phyloP scores from a whole-genome alignment of 2,113 vertebrate genomes.

The Chaenocephalus aceratus region DNA sequence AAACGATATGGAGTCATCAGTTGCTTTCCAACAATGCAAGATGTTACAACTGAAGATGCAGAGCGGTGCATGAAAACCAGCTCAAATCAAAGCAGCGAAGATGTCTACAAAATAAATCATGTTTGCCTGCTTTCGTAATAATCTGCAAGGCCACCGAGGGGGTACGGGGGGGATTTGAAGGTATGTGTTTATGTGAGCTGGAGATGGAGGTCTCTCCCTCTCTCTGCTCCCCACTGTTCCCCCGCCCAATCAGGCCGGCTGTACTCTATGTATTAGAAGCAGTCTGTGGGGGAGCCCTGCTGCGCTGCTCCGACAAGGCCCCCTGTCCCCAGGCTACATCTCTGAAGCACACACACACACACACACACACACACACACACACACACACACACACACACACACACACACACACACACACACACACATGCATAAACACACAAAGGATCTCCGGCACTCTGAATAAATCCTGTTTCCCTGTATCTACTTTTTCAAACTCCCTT shows the following conservation, averaged over 20 bases:
- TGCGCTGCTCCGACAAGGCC: slow-evolving; percentile 75
- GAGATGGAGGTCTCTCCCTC: slow-evolving; percentile 33
- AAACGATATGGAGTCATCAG: too few species aligned
- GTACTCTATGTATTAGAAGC: slow-evolving; percentile 76
- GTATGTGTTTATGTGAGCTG: slow-evolving; percentile 53
- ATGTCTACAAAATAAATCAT: slow-evolving; percentile 24
- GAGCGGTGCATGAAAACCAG: slow-evolving; percentile 21
- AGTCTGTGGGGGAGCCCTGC: slow-evolving; percentile 74
- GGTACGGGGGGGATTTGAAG: slow-evolving; percentile 41
- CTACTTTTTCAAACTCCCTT: slow-evolving; percentile 27
- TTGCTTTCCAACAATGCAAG: neutral
- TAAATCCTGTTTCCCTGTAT: slow-evolving; percentile 48
- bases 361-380: slow-evolving; percentile 10
- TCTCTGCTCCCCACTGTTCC: slow-evolving; percentile 72
- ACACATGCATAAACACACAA: slow-evolving; percentile 28
- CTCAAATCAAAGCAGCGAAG: slow-evolving; percentile 48
- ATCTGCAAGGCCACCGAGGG: slow-evolving; percentile 70
- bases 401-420: slow-evolving; percentile 47
- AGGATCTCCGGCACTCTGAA: slow-evolving; percentile 54
- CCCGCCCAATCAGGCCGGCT: slow-evolving; percentile 82
- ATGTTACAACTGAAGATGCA: slow-evolving; percentile 21
- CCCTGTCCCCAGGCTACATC: slow-evolving; percentile 77
- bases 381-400: neutral
- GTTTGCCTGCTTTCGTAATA: slow-evolving; percentile 62
- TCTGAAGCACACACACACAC: slow-evolving; percentile 63